Conservation (phyloP, 1,140 invertebrate genomes). For the Diploscapter pachys region DNA sequence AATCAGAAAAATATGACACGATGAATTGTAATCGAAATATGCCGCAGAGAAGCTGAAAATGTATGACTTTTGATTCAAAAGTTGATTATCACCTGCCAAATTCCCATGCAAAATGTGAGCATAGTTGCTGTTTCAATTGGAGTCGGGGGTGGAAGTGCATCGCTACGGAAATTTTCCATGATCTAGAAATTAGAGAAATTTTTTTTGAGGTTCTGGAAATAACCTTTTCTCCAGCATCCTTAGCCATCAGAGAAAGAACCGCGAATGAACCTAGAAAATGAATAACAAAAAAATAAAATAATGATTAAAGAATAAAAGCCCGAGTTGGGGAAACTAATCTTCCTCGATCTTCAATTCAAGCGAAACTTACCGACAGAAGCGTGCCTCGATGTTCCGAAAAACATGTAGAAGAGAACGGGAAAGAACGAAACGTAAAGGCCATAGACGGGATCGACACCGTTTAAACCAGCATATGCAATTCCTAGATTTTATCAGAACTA, state of each 20-base stretch:
- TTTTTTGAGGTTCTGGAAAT: neutral
- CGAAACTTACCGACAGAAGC: constrained; percentile 58
- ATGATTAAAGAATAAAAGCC: too few species aligned
- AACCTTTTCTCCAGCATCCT: constrained; percentile 48
- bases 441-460: constrained; percentile 59
- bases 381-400: constrained; percentile 61
- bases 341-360: neutral
- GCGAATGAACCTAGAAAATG: constrained; percentile 60
- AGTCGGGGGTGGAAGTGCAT: neutral
- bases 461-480: constrained; percentile 59
- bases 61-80: neutral
- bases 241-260: constrained; percentile 61
- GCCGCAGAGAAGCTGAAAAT: constrained; percentile 58
- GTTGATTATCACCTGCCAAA: neutral
- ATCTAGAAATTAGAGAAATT: neutral
- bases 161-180: too few species aligned
- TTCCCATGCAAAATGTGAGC: neutral
- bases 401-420: constrained; percentile 58
- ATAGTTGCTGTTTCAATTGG: constrained; percentile 3
- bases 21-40: constrained; percentile 52
- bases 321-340: too few species aligned
- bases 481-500: constrained; percentile 14
- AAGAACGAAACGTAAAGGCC: constrained; percentile 61
- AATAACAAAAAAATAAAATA: too few species aligned
- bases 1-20: constrained; percentile 52